Conservation (phyloP, 2,113 vertebrate genomes). For the Mobula hypostoma region DNA sequence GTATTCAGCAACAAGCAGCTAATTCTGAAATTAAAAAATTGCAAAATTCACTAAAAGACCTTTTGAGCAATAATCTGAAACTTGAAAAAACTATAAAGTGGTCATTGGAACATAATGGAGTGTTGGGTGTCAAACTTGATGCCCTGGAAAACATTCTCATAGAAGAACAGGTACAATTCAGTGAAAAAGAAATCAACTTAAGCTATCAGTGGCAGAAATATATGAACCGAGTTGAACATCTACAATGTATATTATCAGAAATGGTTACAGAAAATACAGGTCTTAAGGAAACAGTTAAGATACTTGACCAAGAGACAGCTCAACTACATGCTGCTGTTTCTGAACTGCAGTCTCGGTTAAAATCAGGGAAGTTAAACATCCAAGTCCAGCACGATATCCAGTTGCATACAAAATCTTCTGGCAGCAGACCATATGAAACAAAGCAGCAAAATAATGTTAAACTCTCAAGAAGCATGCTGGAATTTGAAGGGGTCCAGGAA, state of each 20-base stretch:
- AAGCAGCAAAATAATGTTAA: neutral
- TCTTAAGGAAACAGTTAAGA: conserved; percentile 26
- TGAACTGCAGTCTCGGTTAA: conserved; percentile 8
- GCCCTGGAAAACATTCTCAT: conserved; percentile 2
- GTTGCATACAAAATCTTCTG: neutral
- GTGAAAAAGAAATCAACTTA: conserved; percentile 22
- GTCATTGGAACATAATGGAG: conserved; percentile 16
- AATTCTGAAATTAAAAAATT: neutral
- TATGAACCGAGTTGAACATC: neutral
- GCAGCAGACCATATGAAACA: neutral
- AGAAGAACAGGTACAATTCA: conserved; percentile 20
- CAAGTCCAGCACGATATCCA: neutral
- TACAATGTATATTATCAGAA: neutral
- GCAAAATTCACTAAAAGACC: conserved; percentile 15
- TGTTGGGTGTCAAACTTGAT: conserved; percentile 21
- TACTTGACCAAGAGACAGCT: neutral
- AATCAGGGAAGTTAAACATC: neutral
- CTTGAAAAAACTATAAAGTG: conserved; percentile 27
- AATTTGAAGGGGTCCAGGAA: neutral
- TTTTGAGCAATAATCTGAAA: neutral
- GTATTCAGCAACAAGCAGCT: neutral
- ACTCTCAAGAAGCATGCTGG: neutral
- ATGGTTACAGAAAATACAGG: conserved; percentile 18
- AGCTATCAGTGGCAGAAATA: neutral
- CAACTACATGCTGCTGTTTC: neutral